Conservation (phyloP, 2,113 vertebrate species). For the Grammomys dolichurus region DNA sequence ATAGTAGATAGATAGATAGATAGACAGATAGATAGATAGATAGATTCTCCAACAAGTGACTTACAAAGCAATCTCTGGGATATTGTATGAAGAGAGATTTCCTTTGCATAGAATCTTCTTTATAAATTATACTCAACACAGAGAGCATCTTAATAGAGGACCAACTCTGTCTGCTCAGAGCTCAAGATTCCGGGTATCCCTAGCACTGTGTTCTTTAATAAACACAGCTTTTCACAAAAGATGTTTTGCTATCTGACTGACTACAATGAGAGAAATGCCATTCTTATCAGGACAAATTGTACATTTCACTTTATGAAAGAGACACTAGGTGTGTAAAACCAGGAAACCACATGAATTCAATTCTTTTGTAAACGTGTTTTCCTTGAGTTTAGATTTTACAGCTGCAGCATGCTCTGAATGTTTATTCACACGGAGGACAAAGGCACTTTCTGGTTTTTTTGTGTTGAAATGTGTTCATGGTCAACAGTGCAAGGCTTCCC, state of each 20-base stretch:
- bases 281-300: constrained; percentile 67
- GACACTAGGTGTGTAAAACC: constrained; percentile 51
- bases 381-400: constrained; percentile 74
- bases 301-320: constrained; percentile 75
- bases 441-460: constrained; percentile 59
- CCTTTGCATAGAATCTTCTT: not conserved
- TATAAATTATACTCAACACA: not conserved
- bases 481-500: constrained; percentile 29
- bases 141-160: constrained; percentile 18
- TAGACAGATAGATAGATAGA: not conserved
- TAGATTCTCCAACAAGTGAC: not conserved
- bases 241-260: constrained; percentile 50
- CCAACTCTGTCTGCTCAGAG: constrained; percentile 1
- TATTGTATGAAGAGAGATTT: not conserved
- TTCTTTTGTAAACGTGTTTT: constrained; percentile 69
- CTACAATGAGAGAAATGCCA: constrained; percentile 43
- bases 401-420: constrained; percentile 72
- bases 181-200: not conserved
- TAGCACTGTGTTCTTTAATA: constrained; percentile 19
- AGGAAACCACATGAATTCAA: constrained; percentile 70
- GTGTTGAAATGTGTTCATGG: constrained; percentile 51
- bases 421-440: constrained; percentile 74
- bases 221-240: constrained; percentile 51
- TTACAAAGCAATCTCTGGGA: not conserved
- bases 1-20: not conserved